phyloP scores from a whole-genome alignment of 37 sponge, comb jelly and placozoan species.

The Tethya wilhelma region DNA sequence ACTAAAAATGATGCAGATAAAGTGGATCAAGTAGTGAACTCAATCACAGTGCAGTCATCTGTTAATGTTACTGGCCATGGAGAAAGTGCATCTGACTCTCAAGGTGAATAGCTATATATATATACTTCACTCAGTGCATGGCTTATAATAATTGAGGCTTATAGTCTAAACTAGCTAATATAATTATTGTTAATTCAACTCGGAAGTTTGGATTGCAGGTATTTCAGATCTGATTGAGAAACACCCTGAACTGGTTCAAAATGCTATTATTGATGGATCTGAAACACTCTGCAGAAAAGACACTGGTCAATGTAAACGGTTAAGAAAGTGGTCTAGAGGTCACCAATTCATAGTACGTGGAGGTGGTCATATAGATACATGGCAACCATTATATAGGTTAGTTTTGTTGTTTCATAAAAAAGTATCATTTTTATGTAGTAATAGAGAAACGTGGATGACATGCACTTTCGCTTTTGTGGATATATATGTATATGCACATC shows the following conservation, averaged over 20 bases:
- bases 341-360: conserved; percentile 35
- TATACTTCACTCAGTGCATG: no score
- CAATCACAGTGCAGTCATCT: neutral
- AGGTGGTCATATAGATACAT: conserved; percentile 36
- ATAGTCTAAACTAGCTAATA: no score
- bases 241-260: neutral
- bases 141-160: no score
- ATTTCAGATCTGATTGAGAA: neutral
- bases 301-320: neutral
- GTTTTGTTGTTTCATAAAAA: no score
- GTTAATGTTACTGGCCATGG: conserved; percentile 1
- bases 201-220: no score
- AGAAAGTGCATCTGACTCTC: conserved; percentile 15
- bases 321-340: conserved; percentile 33
- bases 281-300: conserved; percentile 19
- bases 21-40: neutral
- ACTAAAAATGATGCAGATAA: neutral
- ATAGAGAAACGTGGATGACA: no score
- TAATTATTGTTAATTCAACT: no score
- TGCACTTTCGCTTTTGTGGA: neutral
- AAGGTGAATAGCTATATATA: conserved; percentile 26
- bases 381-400: conserved; percentile 38
- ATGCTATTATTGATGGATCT: neutral
- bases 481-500: neutral
- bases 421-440: no score